phyloP scores from a whole-genome alignment of 2,113 vertebrate species.

The Taurulus bubalis region DNA sequence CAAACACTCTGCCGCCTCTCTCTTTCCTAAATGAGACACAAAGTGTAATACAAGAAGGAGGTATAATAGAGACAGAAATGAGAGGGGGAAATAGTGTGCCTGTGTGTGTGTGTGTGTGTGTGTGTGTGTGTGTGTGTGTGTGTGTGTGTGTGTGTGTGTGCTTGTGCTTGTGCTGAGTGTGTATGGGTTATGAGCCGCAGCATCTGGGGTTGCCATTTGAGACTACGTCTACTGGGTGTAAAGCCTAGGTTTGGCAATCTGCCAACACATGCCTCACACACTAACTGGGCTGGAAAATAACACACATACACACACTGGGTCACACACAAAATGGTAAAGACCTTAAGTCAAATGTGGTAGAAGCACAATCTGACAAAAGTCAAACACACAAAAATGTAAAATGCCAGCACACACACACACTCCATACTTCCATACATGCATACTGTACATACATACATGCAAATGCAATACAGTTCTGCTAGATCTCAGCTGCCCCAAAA shows the following conservation, averaged over 20 bases:
- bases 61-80: conserved; percentile 27
- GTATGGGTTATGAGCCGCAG: conserved; percentile 28
- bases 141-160: not conserved
- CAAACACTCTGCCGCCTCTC: conserved; percentile 31
- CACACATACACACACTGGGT: conserved; percentile 20
- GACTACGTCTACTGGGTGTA: conserved; percentile 54
- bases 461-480: conserved; percentile 4
- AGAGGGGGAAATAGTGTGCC: conserved; percentile 13
- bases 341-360: conserved; percentile 49
- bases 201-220: conserved; percentile 67
- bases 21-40: conserved; percentile 27
- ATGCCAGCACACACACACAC: not conserved
- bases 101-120: not conserved
- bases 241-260: conserved; percentile 51
- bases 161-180: conserved; percentile 26
- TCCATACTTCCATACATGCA: not conserved
- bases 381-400: conserved; percentile 17
- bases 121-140: not conserved
- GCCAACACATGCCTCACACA: conserved; percentile 59
- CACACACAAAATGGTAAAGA: conserved; percentile 50
- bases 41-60: conserved; percentile 26
- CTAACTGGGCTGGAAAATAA: conserved; percentile 58
- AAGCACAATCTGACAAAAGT: conserved; percentile 36
- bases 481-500: conserved; percentile 38
- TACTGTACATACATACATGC: not conserved